Percentiles rank a stretch among this genome's conserved stretches.
phyloP scores from a whole-genome alignment of 2,113 vertebrate species.

The Melozone crissalis region DNA sequence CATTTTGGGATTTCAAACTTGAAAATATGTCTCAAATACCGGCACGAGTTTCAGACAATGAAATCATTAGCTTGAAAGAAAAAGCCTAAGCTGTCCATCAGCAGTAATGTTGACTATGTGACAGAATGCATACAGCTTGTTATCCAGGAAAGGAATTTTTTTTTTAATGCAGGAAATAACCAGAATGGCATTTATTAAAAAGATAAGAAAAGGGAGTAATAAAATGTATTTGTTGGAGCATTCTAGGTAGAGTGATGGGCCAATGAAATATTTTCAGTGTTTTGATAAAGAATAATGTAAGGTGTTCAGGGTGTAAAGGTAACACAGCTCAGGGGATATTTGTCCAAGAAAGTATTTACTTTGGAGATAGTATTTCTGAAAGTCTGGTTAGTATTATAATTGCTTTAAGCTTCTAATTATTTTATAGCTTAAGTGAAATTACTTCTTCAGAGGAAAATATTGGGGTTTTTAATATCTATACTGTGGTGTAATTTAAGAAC shows the following conservation, averaged over 20 bases:
- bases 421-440: not conserved
- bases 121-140: not conserved
- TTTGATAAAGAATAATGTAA: not conserved
- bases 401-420: not conserved
- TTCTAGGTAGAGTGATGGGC: not conserved
- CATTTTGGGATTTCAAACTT: constrained; percentile 3
- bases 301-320: not conserved
- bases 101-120: not conserved
- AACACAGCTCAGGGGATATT: not conserved
- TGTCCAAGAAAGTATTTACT: not conserved
- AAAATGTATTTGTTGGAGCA: not conserved
- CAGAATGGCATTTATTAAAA: not conserved
- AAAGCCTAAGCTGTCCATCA: constrained; percentile 1
- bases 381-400: not conserved
- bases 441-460: not conserved
- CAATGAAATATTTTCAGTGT: not conserved
- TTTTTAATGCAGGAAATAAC: not conserved
- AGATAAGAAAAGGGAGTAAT: not conserved
- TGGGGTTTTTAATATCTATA: not conserved
- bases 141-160: not conserved
- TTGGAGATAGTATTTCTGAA: not conserved
- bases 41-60: constrained; percentile 26
- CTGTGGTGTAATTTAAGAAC: not conserved
- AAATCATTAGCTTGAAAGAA: constrained; percentile 18
- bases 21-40: not conserved